Base-by-base conservation (phyloP, 2,113 vertebrate genomes). In the Hydropotes inermis region DNA sequence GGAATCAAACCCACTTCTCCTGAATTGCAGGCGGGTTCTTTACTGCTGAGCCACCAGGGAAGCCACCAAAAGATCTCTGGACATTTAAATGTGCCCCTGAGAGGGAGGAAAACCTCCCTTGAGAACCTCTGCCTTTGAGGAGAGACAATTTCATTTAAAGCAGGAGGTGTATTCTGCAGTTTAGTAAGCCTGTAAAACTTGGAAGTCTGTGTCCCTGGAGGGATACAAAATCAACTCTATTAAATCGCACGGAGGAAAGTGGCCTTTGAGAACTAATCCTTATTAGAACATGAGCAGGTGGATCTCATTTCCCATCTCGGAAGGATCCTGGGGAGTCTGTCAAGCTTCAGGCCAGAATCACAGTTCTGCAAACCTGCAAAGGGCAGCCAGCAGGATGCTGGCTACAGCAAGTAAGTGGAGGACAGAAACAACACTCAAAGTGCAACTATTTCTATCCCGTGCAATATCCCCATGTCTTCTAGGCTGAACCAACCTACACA, bases 331-430 rank as follows among this genome's bases (percentile, higher is more conserved):
- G 36, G 50, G 27, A 47, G 55, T 57, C 25, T 85, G 81, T 87
- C 10, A 39, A 79, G 60, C 70, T 83, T 57, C 76, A 55, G 88
- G 93, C 47, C 39, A 79, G 93, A 97, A 94, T 57, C 28, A 81
- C 28, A 23, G 74, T 54, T 10, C 70, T n/a, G 5, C 1, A 33
- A 70, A 2, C 27, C 6, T 27, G 47, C 52, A 83, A 9, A n/a
- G 3, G 82, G 76, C 54, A 70, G 81, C 43, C 30, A 17, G 61
- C 60, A 47, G 16, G 1, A 67, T 58, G 9, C 16, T 21, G 7
- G 67, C 81, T 47, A 30, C n/a, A 43, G 12, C 7, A 1, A 81
- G 47, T 33, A 17, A 81, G 17, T 0, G 1, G 54, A 36, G 57
- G 8, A 8, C 30, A 50, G 87, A 11, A 47, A 5, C 36, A 25